Conservation (phyloP, 1,140 invertebrate genomes). For the Gerris buenoi region DNA sequence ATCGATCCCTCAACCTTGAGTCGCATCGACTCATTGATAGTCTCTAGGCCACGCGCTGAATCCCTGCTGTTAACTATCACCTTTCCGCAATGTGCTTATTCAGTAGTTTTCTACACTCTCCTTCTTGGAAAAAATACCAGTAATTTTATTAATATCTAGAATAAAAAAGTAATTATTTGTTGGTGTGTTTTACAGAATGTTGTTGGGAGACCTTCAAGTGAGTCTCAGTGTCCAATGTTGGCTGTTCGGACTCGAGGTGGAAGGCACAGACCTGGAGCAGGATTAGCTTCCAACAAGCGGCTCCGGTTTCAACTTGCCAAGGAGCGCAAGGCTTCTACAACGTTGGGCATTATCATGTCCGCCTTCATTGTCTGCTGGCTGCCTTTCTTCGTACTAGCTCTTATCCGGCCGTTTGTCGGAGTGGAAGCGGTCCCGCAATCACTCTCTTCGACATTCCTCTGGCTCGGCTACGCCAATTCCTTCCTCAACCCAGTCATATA, state of each 20-base stretch:
- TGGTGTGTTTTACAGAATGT: conserved; percentile 17
- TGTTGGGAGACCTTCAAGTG: conserved; percentile 46
- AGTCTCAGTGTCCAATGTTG: conserved; percentile 57
- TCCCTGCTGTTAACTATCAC: no score
- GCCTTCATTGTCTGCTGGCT: conserved; percentile 94
- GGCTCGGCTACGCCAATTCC: conserved; percentile 88
- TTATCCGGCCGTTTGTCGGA: conserved; percentile 63
- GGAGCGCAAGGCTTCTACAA: conserved; percentile 87
- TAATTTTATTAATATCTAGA: no score
- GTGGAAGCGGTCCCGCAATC: conserved; percentile 43
- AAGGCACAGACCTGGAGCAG: conserved; percentile 19
- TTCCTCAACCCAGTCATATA: conserved; percentile 87
- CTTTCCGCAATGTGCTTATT: no score
- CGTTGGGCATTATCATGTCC: conserved; percentile 92
- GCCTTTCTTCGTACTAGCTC: conserved; percentile 86
- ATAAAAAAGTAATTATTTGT: no score
- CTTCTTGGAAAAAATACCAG: no score
- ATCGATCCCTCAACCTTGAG: no score
- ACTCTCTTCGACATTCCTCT: conserved; percentile 50
- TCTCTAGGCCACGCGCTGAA: no score
- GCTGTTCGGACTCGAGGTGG: conserved; percentile 10
- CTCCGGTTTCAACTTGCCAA: conserved; percentile 66
- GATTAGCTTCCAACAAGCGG: conserved; percentile 41
- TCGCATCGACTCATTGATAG: no score
- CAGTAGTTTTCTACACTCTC: no score